Evolutionary conservation across 2,797 vertebrate species (phyloP), one percentile per base, ranked within the genome.

Genomic region (Galago senegalensis): DNA sequence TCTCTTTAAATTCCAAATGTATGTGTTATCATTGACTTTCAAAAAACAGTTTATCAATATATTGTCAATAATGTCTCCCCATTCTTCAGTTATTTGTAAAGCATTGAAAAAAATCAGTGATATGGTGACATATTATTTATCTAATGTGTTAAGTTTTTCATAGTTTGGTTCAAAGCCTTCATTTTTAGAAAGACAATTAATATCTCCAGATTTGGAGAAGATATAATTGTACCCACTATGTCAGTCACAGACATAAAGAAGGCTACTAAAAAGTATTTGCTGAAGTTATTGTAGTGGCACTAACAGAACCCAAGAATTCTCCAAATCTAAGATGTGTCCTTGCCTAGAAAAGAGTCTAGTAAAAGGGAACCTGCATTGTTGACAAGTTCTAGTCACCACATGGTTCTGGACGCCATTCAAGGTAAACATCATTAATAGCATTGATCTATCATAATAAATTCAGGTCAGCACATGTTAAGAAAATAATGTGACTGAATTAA

Each of bases 381-480:
- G 65, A 77, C 53, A 49, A 72, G 0, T n/a, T 43, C 34, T 70
- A 37, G 5, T 49, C 46, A 67, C 34, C 23, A 80, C 77, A 76
- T 25, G 34, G 56, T 14, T 27, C 25, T 83, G 67, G 67, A 34
- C 21, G 31, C 8, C 25, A 31, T 18, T 56, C 31, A 70, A 80
- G 29, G 53, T 58, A 77, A 83, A 79, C 29, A 17, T 75, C 43
- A 72, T 46, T 43, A 21, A 43, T 86, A 56, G 0, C 18, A 73
- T 46, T 61, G 53, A 81, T 81, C 49, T 72, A 25, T 3, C 76
- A 49, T 60, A 63, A 40, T 63, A 67, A 17, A 49, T 80, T 70
- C 56, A 72, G 70, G n/a, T n/a, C 80, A 89, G 75, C 17, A 37
- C 46, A 89, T 14, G 9, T 92, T 88, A 80, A 89, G 80, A 37